These are phyloP conservation scores for Rhineura floridana DNA, from an alignment of 2,113 vertebrate genomes.

Conservation along the genomic window DNA sequence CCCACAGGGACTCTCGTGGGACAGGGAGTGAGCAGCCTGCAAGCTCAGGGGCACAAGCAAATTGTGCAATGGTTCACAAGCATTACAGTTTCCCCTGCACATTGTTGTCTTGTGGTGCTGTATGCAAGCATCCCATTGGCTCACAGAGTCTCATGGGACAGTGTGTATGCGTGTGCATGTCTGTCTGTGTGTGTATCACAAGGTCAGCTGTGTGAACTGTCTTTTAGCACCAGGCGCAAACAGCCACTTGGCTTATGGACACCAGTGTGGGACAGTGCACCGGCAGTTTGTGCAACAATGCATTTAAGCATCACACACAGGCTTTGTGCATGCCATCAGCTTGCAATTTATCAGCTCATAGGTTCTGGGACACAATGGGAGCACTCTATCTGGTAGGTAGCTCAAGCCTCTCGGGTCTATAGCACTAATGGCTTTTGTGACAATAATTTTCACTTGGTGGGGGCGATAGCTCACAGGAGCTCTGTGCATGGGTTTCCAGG, in stretches of 20 bases:
- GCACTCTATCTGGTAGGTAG: too few species aligned
- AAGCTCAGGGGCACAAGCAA: neutral
- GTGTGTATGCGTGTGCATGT: neutral
- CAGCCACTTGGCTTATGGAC: neutral
- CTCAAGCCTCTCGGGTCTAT: neutral
- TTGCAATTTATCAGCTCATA: neutral
- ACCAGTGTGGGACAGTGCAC: neutral
- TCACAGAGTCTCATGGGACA: neutral
- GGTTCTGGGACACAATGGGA: neutral
- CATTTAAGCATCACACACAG: neutral
- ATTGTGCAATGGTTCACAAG: neutral
- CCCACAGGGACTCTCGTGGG: constrained; percentile 26
- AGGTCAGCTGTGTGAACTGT: neutral
- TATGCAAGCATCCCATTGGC: neutral
- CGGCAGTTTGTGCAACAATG: neutral
- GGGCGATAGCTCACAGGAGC: neutral
- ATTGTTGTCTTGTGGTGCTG: neutral
- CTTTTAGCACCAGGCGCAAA: neutral
- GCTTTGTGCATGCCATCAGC: neutral
- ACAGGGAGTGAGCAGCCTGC: constrained; percentile 18
- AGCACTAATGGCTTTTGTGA: too few species aligned
- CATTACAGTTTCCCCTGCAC: neutral
- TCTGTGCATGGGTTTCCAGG: neutral
- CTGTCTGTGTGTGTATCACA: neutral
- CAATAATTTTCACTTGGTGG: neutral